These are phyloP conservation scores for Orgyia antiqua DNA, from an alignment of 2,888 invertebrate genomes.

Conservation along the genomic window DNA sequence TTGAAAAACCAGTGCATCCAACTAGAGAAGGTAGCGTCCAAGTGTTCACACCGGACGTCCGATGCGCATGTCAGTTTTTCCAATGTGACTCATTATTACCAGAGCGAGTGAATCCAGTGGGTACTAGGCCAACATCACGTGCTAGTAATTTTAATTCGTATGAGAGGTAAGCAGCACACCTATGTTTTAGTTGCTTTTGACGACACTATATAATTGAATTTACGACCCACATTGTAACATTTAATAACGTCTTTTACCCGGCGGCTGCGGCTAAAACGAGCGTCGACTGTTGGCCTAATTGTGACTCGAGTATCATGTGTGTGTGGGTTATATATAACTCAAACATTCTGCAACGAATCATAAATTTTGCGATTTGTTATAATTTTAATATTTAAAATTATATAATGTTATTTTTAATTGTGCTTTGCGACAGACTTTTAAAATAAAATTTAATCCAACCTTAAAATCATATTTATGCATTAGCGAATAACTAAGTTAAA, in stretches of 20 bases:
- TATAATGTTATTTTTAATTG: conserved; percentile 22
- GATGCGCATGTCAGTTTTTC: conserved; percentile 92
- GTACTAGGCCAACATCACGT: conserved; percentile 81
- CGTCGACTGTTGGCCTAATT: conserved; percentile 72
- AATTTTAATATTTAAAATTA: conserved; percentile 24
- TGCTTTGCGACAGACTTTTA: too few relatives aligned
- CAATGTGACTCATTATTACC: conserved; percentile 88
- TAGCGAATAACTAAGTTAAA: too few relatives aligned
- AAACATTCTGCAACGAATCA: conserved; percentile 44
- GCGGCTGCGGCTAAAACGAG: conserved; percentile 75
- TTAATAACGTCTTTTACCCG: conserved; percentile 52
- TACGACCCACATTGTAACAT: conserved; percentile 51
- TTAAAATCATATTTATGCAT: too few relatives aligned
- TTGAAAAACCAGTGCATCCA: conserved; percentile 80
- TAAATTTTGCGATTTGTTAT: conserved; percentile 46
- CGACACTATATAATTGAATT: conserved; percentile 53
- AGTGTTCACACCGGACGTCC: conserved; percentile 86
- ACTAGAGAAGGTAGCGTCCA: conserved; percentile 85
- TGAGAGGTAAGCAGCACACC: conserved; percentile 56
- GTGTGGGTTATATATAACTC: conserved; percentile 69
- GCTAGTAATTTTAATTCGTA: conserved; percentile 68
- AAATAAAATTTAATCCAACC: too few relatives aligned
- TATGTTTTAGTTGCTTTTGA: conserved; percentile 38
- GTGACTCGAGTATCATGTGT: conserved; percentile 58
- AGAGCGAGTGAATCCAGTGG: conserved; percentile 84